These are phyloP conservation scores for Oscheius sp. DNA, from an alignment of 2,888 invertebrate species.

Conservation along the genomic window DNA sequence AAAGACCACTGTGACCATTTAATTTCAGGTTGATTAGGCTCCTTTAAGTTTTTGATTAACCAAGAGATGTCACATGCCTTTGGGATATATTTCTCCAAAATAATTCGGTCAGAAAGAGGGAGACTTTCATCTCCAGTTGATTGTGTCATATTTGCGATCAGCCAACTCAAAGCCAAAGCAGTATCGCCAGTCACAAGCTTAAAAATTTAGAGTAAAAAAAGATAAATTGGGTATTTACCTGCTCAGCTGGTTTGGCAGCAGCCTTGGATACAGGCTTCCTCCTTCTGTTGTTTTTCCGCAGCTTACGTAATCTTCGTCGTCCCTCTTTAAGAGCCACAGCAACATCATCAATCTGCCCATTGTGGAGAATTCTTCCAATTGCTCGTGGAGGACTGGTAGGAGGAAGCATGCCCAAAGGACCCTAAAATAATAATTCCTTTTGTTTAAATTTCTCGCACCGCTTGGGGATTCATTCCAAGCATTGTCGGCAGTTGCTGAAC, in stretches of 20 bases:
- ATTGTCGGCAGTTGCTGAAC: not conserved
- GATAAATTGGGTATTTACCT: not conserved
- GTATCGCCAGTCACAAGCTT: constrained; percentile 56
- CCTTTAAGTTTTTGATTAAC: not conserved
- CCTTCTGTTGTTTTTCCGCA: not conserved
- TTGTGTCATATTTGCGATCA: constrained; percentile 64
- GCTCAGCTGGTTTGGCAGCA: not conserved
- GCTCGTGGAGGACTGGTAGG: not conserved
- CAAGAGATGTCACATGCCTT: constrained; percentile 1
- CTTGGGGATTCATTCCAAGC: not conserved
- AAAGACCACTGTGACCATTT: constrained; percentile 44
- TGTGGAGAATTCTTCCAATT: not conserved
- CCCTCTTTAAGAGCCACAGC: not conserved
- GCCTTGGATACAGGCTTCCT: not conserved
- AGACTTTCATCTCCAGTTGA: constrained; percentile 38
- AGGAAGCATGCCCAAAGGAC: not conserved
- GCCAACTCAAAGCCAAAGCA: constrained; percentile 62
- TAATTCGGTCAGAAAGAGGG: constrained; percentile 28
- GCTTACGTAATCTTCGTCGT: not conserved
- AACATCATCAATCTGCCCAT: not conserved
- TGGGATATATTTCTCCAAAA: constrained; percentile 27
- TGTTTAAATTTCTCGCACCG: not conserved
- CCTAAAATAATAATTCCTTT: not conserved
- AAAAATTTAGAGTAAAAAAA: not conserved
- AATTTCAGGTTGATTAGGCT: not conserved